Evolutionary conservation across 2,888 invertebrate genomes (phyloP), one percentile per base, ranked within the genome.

Genomic region (Lepidocyrtoides sp.): DNA sequence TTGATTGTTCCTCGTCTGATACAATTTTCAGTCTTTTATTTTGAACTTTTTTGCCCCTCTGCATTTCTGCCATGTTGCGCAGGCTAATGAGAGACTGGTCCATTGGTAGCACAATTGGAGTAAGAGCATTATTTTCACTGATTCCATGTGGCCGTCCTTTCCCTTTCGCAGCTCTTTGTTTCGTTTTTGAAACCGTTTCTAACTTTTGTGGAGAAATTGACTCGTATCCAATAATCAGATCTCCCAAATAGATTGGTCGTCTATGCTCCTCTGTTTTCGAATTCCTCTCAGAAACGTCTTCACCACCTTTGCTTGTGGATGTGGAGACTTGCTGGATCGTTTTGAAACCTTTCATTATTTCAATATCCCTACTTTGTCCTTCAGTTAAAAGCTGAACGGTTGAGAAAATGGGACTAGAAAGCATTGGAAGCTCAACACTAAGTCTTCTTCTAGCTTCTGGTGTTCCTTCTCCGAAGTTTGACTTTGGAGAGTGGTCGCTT

Each of bases 161-260:
- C 2, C 14, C 2, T 26, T 26, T 26, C 2, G 26, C 29, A 26
- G 5, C 0, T 1, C 36, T 1, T 69, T 69, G n/a, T 2, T 20
- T 26, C 63, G 1, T 29, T n/a, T 63, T 63, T 0, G 63, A 63
- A 8, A 3, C 54, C 17, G 2, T 17, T 7, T 17, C 17, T 20
- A 44, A 4, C 2, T 20, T 75, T 20, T 75, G 2, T 10, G 14
- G 29, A 17, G 54, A 10, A 0, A 82, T 14, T 1, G 54, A 20
- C 41, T 82, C 57, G 20, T 82, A 82, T 7, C 82, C 82, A 41
- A 82, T 82, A 12, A 82, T 23, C 57, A 82, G 0, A 1, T 41
- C 82, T 0, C 36, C 82, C 17, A 82, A 20, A 60, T 82, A 82
- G 20, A 82, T 23, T 1, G 82, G 82, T 14, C 75, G 75, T 20